These are phyloP conservation scores for Harpalus rubripes DNA, from an alignment of 2,888 invertebrate species.

Conservation along the genomic window DNA sequence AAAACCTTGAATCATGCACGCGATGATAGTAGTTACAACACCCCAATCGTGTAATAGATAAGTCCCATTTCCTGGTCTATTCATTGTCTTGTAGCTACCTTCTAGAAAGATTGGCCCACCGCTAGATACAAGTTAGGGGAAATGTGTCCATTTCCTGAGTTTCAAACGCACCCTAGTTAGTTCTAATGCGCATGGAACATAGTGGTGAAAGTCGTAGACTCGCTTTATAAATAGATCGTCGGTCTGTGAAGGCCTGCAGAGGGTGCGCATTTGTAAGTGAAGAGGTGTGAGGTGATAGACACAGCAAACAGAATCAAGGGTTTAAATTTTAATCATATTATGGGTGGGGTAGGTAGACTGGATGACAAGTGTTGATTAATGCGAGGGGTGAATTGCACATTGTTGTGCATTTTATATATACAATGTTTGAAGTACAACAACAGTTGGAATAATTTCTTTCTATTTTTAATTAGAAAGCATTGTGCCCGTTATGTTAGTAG, in stretches of 20 bases:
- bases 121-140: conserved; percentile 4
- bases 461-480: background rate
- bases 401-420: background rate
- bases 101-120: conserved; percentile 5
- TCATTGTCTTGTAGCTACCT: background rate
- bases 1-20: background rate
- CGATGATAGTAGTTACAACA: background rate
- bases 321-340: conserved; percentile 18
- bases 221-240: conserved; percentile 13
- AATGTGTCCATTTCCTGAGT: conserved; percentile 28
- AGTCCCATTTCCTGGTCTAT: background rate
- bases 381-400: background rate
- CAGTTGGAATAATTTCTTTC: background rate
- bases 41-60: conserved; percentile 10
- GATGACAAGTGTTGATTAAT: conserved; percentile 20
- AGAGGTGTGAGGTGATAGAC: background rate
- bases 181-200: background rate
- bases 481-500: background rate
- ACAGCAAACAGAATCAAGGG: background rate
- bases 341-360: background rate
- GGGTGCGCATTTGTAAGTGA: background rate
- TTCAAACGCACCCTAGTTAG: background rate
- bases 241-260: conserved; percentile 13
- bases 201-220: conserved; percentile 3
- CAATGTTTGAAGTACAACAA: background rate